Conservation (phyloP, 2,888 invertebrate species). For the Heterodera filipjevi region DNA sequence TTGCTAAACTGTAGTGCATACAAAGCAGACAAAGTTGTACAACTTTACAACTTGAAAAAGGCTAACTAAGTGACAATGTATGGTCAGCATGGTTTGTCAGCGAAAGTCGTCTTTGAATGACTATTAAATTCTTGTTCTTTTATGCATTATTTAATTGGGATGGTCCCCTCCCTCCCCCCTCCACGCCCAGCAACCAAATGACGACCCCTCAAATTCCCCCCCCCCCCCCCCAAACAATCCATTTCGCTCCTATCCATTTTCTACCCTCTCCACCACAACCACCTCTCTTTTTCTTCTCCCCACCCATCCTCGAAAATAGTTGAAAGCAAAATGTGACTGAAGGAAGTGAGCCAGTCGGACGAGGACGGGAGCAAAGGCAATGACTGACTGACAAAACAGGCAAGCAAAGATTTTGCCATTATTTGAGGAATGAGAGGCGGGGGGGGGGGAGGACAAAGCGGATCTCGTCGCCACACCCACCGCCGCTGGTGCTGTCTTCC, state of each 20-base stretch:
- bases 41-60: too few species aligned
- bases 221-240: conserved; percentile 12
- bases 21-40: too few species aligned
- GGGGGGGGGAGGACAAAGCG: not conserved
- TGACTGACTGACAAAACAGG: conserved; percentile 5
- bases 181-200: not conserved
- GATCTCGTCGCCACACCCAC: not conserved
- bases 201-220: not conserved
- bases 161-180: not conserved
- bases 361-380: not conserved
- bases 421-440: not conserved
- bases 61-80: too few species aligned
- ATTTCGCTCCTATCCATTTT: conserved; percentile 12
- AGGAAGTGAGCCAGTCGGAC: conserved; percentile 9
- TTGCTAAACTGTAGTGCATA: too few species aligned
- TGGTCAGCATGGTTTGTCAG: not conserved
- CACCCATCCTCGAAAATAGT: conserved; percentile 9
- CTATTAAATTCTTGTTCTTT: not conserved
- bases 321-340: conserved; percentile 7
- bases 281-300: not conserved
- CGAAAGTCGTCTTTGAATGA: not conserved
- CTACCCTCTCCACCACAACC: not conserved
- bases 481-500: not conserved
- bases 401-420: conserved; percentile 9
- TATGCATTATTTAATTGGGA: conserved; percentile 2